Evolutionary conservation across 2,888 invertebrate species (phyloP).

Genomic region (Hipparchia sbordonii): DNA sequence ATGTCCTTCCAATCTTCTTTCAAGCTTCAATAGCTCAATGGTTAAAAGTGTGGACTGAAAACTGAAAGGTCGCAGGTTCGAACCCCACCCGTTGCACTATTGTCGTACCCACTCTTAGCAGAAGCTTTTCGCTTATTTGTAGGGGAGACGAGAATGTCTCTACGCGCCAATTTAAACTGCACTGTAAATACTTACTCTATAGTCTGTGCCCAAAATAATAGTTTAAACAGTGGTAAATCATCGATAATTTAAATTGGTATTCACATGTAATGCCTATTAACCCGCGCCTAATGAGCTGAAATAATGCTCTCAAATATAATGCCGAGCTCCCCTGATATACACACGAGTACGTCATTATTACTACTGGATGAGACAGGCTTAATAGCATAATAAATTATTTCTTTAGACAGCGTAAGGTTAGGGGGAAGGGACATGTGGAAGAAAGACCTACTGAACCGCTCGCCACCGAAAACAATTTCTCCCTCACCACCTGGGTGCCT

Average conservation of each 20-base stretch:
- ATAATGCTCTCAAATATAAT: conserved; percentile 50
- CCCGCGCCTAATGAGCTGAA: conserved; percentile 52
- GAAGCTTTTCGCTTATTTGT: too few relatives aligned
- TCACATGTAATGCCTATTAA: conserved; percentile 33
- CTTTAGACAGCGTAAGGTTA: too few relatives aligned
- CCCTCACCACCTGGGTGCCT: too few relatives aligned
- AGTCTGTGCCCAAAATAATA: conserved; percentile 24
- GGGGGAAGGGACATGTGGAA: too few relatives aligned
- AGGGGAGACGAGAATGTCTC: not conserved
- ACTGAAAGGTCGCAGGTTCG: too few relatives aligned
- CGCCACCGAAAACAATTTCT: too few relatives aligned
- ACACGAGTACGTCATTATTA: not conserved
- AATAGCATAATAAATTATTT: not conserved
- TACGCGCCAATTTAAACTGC: not conserved
- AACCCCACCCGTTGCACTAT: too few relatives aligned
- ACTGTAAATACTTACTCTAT: not conserved
- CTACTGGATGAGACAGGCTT: conserved; percentile 12
- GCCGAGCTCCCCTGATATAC: conserved; percentile 1
- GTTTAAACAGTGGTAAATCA: conserved; percentile 31
- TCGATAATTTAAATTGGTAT: conserved; percentile 32
- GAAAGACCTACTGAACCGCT: too few relatives aligned
- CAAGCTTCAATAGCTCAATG: too few relatives aligned
- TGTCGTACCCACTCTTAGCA: too few relatives aligned
- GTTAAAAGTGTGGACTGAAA: too few relatives aligned
- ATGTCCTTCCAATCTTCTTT: too few relatives aligned